phyloP scores from a whole-genome alignment of 2,113 vertebrate genomes.

The Eurypyga helias region DNA sequence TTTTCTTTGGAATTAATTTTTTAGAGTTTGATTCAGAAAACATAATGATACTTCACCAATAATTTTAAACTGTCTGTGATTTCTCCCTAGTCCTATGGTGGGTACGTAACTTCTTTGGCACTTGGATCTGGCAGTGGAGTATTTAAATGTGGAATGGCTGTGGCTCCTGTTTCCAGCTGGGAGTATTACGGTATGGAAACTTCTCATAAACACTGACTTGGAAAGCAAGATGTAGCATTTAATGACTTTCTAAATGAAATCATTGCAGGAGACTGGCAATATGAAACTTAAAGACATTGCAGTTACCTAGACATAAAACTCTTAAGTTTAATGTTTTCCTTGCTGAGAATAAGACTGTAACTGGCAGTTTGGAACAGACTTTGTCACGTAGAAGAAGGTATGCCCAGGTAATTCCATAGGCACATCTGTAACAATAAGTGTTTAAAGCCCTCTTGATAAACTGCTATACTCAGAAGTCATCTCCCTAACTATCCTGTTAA shows the following conservation, averaged over 20 bases:
- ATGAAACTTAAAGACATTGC: slow-evolving; percentile 51
- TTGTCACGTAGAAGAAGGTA: neutral
- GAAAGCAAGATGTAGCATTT: slow-evolving; percentile 58
- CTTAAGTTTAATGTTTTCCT: neutral
- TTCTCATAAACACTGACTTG: slow-evolving; percentile 56
- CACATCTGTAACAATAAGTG: neutral
- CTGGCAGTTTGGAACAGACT: neutral
- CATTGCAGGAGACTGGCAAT: neutral
- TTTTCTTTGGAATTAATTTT: neutral
- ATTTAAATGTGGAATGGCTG: slow-evolving; percentile 96
- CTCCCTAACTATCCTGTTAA: neutral
- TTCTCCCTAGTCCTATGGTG: slow-evolving; percentile 92
- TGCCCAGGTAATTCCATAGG: neutral
- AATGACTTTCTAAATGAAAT: slow-evolving; percentile 65
- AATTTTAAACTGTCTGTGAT: slow-evolving; percentile 48
- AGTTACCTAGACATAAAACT: slow-evolving; percentile 49
- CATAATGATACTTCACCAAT: neutral
- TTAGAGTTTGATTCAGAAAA: slow-evolving; percentile 2
- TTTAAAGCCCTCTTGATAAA: neutral
- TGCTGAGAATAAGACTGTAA: slow-evolving; percentile 9
- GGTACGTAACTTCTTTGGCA: slow-evolving; percentile 92
- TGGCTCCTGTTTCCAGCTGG: slow-evolving; percentile 97
- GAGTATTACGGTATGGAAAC: slow-evolving; percentile 93
- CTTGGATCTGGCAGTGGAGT: slow-evolving; percentile 91
- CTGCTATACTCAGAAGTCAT: neutral